Evolutionary conservation across 2,797 vertebrate genomes (phyloP), one percentile per base, ranked within the genome.

Genomic region (Hipposideros larvatus): DNA sequence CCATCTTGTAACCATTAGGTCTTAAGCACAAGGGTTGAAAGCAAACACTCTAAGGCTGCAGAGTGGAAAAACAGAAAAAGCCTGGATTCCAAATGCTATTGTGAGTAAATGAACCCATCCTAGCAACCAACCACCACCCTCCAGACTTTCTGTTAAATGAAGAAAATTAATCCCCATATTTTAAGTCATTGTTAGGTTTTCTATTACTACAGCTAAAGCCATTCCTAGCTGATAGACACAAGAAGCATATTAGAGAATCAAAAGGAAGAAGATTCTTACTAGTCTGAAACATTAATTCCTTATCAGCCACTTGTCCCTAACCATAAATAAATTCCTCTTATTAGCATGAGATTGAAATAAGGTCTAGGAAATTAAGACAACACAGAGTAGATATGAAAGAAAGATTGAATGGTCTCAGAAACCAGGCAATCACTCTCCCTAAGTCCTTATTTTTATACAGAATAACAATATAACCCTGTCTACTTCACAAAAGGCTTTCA

Each of bases 161-260:
- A 61, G 66, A 89, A 85, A 92, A 73, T 68, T 57, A 78, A 78
- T 88, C 59, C 46, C 68, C 61, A 66, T 51, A 89, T 80, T 77
- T 89, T 46, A 93, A 74, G 28, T 87, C 70, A 78, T 7, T 68
- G 21, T 79, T 71, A 68, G 57, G 51, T 87, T 95, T 82, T 86
- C 53, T 82, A 71, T 34, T 57, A n/a, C 15, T 68, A 92, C 0
- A 41, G 51, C 28, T 75, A 48, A 84, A 94, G 94, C 53, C 78
- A 79, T 87, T 78, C 68, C 66, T 89, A 82, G 41, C 22, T 61
- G 43, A 75, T 89, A 65, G 51, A 95, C 82, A 86, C 43, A 31
- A 87, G 43, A 74, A 87, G 41, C 41, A 70, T n/a, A 53, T 18
- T 77, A 57, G 28, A 77, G 74, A 90, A 55, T 61, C 51, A 91